Percentiles rank a stretch among this genome's conserved stretches.
These are phyloP conservation scores for Ypsolopha sequella DNA, from an alignment of 2,888 invertebrate species.

Conservation along the genomic window DNA sequence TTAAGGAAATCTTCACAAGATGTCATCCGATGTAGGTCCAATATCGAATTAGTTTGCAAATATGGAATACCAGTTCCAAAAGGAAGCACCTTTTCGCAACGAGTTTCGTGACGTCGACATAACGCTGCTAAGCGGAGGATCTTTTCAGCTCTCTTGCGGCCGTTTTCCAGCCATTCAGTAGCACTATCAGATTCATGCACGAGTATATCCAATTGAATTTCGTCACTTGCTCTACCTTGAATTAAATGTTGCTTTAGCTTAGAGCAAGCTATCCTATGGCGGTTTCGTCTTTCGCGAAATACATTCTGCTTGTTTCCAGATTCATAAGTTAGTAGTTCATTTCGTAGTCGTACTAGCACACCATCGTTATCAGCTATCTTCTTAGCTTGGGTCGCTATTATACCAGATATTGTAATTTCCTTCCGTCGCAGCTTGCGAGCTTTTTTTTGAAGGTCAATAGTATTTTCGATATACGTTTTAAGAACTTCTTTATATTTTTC, in stretches of 20 bases:
- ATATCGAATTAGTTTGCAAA: slow-evolving; percentile 28
- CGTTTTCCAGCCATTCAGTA: slow-evolving; percentile 43
- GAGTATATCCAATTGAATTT: slow-evolving; percentile 30
- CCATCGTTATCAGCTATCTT: slow-evolving; percentile 50
- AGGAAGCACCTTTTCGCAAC: slow-evolving; percentile 59
- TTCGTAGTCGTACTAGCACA: slow-evolving; percentile 36
- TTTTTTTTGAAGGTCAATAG: slow-evolving; percentile 52
- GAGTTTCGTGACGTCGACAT: slow-evolving; percentile 71
- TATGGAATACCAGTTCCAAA: slow-evolving; percentile 34
- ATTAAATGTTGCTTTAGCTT: slow-evolving; percentile 35
- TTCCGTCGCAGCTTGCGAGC: slow-evolving; percentile 48
- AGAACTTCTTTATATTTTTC: slow-evolving; percentile 51
- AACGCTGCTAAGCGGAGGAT: slow-evolving; percentile 59
- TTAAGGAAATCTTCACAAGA: slow-evolving; percentile 41
- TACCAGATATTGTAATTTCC: slow-evolving; percentile 55
- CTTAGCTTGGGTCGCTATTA: slow-evolving; percentile 52
- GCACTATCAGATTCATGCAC: slow-evolving; percentile 47
- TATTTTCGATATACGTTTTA: slow-evolving; percentile 40
- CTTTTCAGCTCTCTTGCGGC: slow-evolving; percentile 57
- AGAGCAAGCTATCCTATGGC: slow-evolving; percentile 43
- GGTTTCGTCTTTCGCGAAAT: slow-evolving; percentile 49
- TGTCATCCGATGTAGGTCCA: slow-evolving; percentile 21
- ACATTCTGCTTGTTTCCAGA: slow-evolving; percentile 56
- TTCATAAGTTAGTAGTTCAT: slow-evolving; percentile 51
- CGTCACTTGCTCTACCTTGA: slow-evolving; percentile 34